phyloP scores from a whole-genome alignment of 2,888 invertebrate species.

The Cephus sareptanus region DNA sequence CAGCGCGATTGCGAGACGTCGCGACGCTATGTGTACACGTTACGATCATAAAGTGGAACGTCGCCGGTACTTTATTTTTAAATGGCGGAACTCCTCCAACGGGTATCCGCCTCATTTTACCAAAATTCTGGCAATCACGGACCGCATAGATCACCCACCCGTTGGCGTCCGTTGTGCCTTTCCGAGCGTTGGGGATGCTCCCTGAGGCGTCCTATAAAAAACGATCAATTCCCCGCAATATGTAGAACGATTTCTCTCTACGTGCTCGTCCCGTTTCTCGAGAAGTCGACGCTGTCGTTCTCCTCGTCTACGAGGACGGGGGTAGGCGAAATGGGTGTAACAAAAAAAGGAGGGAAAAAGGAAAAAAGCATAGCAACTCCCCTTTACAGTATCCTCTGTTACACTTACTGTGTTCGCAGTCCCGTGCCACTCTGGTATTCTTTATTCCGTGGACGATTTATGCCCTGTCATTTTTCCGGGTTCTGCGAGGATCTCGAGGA shows the following conservation, averaged over 20 bases:
- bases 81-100: not conserved
- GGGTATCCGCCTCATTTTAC: slow-evolving; percentile 19
- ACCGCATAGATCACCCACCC: slow-evolving; percentile 36
- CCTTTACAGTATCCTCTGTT: slow-evolving; percentile 1
- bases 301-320: not conserved
- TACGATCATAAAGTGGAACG: not conserved
- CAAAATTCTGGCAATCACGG: slow-evolving; percentile 41
- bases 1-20: not conserved
- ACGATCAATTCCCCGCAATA: slow-evolving; percentile 56
- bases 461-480: slow-evolving; percentile 54
- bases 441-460: slow-evolving; percentile 54
- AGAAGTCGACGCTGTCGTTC: slow-evolving; percentile 1
- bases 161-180: not conserved
- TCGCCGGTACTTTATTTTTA: slow-evolving; percentile 3
- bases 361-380: slow-evolving; percentile 21
- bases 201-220: slow-evolving; percentile 12
- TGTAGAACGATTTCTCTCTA: slow-evolving; percentile 55
- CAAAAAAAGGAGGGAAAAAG: slow-evolving; percentile 26
- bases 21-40: not conserved
- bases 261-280: slow-evolving; percentile 30
- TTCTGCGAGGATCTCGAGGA: slow-evolving; percentile 19
- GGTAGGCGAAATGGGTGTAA: slow-evolving; percentile 27
- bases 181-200: not conserved
- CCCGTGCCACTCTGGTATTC: slow-evolving; percentile 32
- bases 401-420: slow-evolving; percentile 4